Percentiles rank a stretch among this genome's conserved stretches.
These are phyloP conservation scores for Chaetodon trifasciatus DNA, from an alignment of 2,797 vertebrate species.

Conservation along the genomic window DNA sequence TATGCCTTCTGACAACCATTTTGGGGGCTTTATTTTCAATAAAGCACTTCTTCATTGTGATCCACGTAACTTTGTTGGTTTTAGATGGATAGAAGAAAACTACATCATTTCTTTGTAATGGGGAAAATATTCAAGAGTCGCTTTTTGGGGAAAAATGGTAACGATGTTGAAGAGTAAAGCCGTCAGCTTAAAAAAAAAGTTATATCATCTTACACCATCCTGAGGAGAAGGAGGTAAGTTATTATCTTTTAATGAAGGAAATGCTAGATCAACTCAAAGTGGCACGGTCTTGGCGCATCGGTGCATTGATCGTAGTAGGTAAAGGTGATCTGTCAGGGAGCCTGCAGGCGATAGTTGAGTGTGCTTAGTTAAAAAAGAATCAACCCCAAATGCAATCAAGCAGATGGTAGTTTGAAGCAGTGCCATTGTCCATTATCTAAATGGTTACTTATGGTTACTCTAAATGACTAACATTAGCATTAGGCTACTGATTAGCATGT, in stretches of 20 bases:
- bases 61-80: not conserved
- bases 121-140: not conserved
- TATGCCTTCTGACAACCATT: not conserved
- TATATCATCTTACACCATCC: not conserved
- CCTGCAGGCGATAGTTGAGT: too few relatives aligned
- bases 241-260: not conserved
- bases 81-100: not conserved
- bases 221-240: not conserved
- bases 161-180: not conserved
- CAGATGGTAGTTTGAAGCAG: too few relatives aligned
- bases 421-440: too few relatives aligned
- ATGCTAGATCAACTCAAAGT: not conserved
- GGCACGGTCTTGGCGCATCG: not conserved
- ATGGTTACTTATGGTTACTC: too few relatives aligned
- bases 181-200: too few relatives aligned
- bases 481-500: too few relatives aligned
- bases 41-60: not conserved
- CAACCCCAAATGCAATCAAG: too few relatives aligned
- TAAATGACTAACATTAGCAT: too few relatives aligned
- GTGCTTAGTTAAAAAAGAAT: too few relatives aligned
- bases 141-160: not conserved
- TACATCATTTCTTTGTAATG: too few relatives aligned
- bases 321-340: too few relatives aligned
- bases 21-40: not conserved
- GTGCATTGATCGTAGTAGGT: too few relatives aligned